These are phyloP conservation scores for Unio pictorum DNA, from an alignment of 2,888 invertebrate species.

Conservation along the genomic window DNA sequence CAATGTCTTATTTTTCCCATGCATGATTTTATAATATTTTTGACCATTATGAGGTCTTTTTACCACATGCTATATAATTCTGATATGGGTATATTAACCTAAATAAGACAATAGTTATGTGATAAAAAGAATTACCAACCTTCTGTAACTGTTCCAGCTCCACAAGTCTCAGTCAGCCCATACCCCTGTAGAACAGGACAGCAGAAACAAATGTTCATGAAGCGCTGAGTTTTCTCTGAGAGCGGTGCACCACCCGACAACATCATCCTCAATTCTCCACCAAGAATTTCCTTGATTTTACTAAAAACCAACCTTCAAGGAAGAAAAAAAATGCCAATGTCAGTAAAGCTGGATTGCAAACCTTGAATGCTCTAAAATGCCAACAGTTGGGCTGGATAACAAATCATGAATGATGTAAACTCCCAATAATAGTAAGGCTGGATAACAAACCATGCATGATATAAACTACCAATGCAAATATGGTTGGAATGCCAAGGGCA, in stretches of 20 bases:
- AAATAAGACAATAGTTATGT: background rate
- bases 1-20: no score
- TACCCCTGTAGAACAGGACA: conserved; percentile 93
- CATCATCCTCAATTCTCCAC: conserved; percentile 90
- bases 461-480: no score
- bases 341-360: no score
- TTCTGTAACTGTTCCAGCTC: conserved; percentile 81
- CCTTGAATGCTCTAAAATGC: no score
- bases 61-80: no score
- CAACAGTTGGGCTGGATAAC: no score
- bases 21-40: no score
- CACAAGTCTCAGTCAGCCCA: conserved; percentile 97
- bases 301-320: conserved; percentile 77
- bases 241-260: conserved; percentile 96
- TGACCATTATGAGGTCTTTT: no score
- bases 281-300: conserved; percentile 80
- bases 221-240: conserved; percentile 94
- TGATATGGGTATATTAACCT: background rate
- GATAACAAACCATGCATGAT: no score
- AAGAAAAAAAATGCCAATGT: background rate
- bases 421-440: no score
- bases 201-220: conserved; percentile 92
- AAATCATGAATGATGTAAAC: no score
- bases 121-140: conserved; percentile 39
- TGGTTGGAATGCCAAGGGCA: no score